Conservation (phyloP, 2,797 vertebrate species). For the Syngnathus rostellatus region DNA sequence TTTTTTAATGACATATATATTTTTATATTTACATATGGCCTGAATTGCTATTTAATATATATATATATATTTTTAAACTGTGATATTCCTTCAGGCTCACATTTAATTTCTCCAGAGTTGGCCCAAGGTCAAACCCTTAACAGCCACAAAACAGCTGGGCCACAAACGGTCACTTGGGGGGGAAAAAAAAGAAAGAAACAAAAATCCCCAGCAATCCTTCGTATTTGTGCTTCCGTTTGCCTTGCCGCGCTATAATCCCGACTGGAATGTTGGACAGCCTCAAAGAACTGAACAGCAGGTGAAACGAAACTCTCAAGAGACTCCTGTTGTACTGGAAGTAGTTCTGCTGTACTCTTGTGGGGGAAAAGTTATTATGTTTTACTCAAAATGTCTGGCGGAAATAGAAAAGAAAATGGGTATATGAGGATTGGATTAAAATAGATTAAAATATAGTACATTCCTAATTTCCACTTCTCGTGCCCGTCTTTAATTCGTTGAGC, state of each 20-base stretch:
- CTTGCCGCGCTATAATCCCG: slow-evolving; percentile 54
- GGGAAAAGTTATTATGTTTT: background rate
- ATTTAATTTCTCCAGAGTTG: slow-evolving; percentile 12
- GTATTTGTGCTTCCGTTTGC: slow-evolving; percentile 56
- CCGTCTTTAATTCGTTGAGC: slow-evolving; percentile 13
- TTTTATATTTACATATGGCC: background rate
- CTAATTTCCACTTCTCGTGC: slow-evolving; percentile 22
- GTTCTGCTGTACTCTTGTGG: slow-evolving; percentile 21
- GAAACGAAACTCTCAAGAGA: slow-evolving; percentile 52
- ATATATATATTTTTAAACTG: no score
- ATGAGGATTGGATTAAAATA: background rate
- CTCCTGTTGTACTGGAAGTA: slow-evolving; percentile 20
- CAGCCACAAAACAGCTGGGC: background rate
- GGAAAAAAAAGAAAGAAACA: background rate
- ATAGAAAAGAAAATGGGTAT: no score
- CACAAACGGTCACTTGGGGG: background rate
- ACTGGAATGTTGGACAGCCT: slow-evolving; percentile 57
- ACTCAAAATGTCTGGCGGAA: slow-evolving; percentile 9
- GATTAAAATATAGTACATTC: background rate
- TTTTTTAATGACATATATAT: background rate
- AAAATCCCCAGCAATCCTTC: slow-evolving; percentile 1
- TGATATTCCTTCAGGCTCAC: background rate
- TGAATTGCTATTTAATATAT: background rate
- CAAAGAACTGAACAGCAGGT: slow-evolving; percentile 59
- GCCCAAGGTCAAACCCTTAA: slow-evolving; percentile 5